Conservation (phyloP, 1,140 invertebrate genomes). For the Sitobion miscanthi region DNA sequence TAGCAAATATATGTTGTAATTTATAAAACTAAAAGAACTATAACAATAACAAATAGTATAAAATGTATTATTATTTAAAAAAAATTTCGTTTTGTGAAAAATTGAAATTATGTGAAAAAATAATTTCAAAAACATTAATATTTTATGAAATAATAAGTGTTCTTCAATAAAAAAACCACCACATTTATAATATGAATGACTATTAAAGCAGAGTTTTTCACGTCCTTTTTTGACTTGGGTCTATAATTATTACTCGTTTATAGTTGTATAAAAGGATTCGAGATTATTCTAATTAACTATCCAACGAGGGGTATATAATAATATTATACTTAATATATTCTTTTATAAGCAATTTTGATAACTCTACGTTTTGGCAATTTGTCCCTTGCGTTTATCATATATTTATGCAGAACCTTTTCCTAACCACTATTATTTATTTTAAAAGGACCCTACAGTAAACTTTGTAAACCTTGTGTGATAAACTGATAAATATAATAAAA, state of each 20-base stretch:
- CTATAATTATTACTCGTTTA: constrained; percentile 16
- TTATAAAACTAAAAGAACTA: not conserved
- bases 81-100: too few relatives aligned
- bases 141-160: not conserved
- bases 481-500: not conserved
- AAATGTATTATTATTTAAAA: too few relatives aligned
- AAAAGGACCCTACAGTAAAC: not conserved
- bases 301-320: not conserved
- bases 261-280: not conserved
- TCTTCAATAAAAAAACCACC: not conserved
- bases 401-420: not conserved
- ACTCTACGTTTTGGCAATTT: not conserved
- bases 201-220: not conserved
- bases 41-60: too few relatives aligned
- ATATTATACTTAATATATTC: not conserved
- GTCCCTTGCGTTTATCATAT: not conserved
- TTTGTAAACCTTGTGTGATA: too few relatives aligned
- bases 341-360: constrained; percentile 2
- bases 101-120: not conserved
- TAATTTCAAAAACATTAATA: not conserved
- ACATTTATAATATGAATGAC: not conserved
- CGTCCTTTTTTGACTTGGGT: not conserved
- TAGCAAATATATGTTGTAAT: not conserved
- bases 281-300: not conserved
- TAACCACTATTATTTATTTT: not conserved